These are phyloP conservation scores for Euphysa ruthae DNA, from an alignment of 30 jellyfish, hydroid and myxozoan genomes.

Conservation along the genomic window DNA sequence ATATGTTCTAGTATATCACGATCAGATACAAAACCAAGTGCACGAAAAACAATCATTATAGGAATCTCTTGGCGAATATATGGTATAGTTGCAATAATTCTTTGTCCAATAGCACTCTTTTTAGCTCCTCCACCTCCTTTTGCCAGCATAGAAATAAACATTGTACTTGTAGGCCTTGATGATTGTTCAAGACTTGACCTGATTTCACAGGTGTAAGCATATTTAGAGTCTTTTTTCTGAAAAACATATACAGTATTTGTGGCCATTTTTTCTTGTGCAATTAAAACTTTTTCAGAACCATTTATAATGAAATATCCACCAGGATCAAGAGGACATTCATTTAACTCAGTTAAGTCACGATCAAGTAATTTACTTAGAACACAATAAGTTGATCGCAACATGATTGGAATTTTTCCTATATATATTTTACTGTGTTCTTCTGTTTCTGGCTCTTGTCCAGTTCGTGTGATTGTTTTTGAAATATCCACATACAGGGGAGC, in stretches of 20 bases:
- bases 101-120: conserved; percentile 94
- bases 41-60: conserved; percentile 94
- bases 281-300: conserved; percentile 98
- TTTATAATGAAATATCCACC: conserved; percentile 98
- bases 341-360: conserved; percentile 91
- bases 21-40: conserved; percentile 98
- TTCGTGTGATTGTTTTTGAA: conserved; percentile 67
- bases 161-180: conserved; percentile 94
- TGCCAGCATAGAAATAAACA: conserved; percentile 88
- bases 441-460: conserved; percentile 84
- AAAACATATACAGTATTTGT: conserved; percentile 97
- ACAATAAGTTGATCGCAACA: conserved; percentile 96
- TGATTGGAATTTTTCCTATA: conserved; percentile 97
- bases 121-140: conserved; percentile 98
- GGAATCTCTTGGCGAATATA: conserved; percentile 98
- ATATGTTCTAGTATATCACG: conserved; percentile 96
- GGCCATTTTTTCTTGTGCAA: conserved; percentile 99
- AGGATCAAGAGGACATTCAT: conserved; percentile 99
- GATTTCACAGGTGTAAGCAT: conserved; percentile 93
- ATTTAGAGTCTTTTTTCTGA: conserved; percentile 92
- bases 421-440: conserved; percentile 78
- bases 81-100: conserved; percentile 95
- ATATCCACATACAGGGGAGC: conserved; percentile 97
- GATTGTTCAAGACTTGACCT: conserved; percentile 92
- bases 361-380: conserved; percentile 74